A percentile compares a stretch with the other conserved stretches of the same genome.
phyloP scores from a whole-genome alignment of 2,888 invertebrate genomes.

The Gasteruption jaculator region DNA sequence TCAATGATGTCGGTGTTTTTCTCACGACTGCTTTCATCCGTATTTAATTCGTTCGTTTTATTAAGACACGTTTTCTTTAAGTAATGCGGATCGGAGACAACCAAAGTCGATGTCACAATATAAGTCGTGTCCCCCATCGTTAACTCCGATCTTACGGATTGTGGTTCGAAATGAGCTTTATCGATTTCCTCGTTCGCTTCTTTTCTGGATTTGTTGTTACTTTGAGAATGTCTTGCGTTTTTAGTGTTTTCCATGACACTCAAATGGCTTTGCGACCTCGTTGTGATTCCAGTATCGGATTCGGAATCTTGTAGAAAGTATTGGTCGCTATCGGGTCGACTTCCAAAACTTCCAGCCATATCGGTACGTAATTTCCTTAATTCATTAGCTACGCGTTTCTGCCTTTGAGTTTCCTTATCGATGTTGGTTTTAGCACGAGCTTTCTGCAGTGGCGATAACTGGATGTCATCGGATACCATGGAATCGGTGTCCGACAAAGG shows the following conservation, averaged over 20 bases:
- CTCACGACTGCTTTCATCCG: slow-evolving; percentile 29
- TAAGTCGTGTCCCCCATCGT: slow-evolving; percentile 40
- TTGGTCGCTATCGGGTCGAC: slow-evolving; percentile 19
- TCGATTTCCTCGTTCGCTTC: slow-evolving; percentile 11
- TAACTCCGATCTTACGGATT: slow-evolving; percentile 36
- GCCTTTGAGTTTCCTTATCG: slow-evolving; percentile 36
- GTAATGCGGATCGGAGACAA: slow-evolving; percentile 29
- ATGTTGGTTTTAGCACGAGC: slow-evolving; percentile 41
- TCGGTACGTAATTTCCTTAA: slow-evolving; percentile 35
- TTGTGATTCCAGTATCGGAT: slow-evolving; percentile 24
- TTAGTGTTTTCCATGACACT: too few relatives aligned
- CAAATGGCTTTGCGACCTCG: slow-evolving; percentile 24
- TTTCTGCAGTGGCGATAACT: slow-evolving; percentile 46
- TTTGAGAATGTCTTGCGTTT: too few relatives aligned
- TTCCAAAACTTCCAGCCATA: slow-evolving; percentile 26
- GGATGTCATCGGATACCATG: slow-evolving; percentile 33
- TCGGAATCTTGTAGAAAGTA: slow-evolving; percentile 19
- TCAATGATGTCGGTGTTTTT: slow-evolving; percentile 45
- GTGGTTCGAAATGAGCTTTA: slow-evolving; percentile 29
- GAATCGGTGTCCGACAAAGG: slow-evolving; percentile 44
- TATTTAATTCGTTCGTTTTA: slow-evolving; percentile 18
- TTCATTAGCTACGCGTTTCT: slow-evolving; percentile 30
- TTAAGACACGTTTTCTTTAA: slow-evolving; percentile 19
- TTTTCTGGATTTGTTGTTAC: slow-evolving; percentile 3
- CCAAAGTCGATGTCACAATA: slow-evolving; percentile 40